Conservation (phyloP, 2,113 vertebrate species). For the Rutilus rutilus region DNA sequence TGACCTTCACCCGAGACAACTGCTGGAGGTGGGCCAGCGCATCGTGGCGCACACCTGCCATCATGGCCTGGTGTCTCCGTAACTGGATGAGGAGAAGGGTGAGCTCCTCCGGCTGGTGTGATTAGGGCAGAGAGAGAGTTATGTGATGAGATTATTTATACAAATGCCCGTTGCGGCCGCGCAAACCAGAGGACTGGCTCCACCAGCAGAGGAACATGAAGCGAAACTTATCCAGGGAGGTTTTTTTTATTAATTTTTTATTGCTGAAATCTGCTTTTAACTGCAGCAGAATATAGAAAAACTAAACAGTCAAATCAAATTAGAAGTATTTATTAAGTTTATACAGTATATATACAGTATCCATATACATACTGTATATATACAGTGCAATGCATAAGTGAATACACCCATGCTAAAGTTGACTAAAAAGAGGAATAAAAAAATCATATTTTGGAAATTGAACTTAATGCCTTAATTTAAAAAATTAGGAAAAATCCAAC, state of each 20-base stretch:
- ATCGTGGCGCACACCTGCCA: conserved; percentile 87
- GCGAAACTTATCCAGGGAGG: not conserved
- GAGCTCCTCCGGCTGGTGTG: conserved; percentile 89
- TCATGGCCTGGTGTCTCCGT: conserved; percentile 92
- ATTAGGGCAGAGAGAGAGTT: conserved; percentile 26
- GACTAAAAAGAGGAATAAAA: no score
- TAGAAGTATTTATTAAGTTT: no score
- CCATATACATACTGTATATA: no score
- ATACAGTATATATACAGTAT: no score
- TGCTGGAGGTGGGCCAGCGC: conserved; percentile 86
- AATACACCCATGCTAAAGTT: no score
- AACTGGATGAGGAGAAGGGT: conserved; percentile 94
- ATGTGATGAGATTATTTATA: conserved; percentile 20
- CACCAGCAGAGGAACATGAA: not conserved
- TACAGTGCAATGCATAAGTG: no score
- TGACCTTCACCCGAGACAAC: conserved; percentile 70
- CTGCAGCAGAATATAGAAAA: not conserved
- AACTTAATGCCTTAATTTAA: no score
- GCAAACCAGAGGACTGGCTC: not conserved
- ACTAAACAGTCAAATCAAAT: not conserved
- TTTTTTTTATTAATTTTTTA: not conserved
- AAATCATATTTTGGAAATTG: no score
- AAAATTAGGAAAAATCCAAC: no score
- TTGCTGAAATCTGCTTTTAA: not conserved
- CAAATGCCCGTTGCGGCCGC: not conserved